Evolutionary conservation across 2,113 vertebrate species (phyloP), one percentile per base, ranked within the genome.

Genomic region (Triplophysa rosa): DNA sequence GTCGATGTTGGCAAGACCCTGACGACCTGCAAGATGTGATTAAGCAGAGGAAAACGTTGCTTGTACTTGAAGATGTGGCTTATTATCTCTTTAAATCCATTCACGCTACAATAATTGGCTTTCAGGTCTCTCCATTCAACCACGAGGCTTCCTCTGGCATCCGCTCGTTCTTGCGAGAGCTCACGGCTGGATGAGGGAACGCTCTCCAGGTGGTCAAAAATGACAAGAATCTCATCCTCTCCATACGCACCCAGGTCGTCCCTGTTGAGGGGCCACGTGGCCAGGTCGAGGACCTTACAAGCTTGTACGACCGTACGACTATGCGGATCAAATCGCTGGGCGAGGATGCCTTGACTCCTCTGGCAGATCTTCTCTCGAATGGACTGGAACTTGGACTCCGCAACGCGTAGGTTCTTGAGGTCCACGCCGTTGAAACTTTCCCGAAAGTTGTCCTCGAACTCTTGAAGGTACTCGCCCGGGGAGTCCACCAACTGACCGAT

Each of bases 331-430:
- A 97, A 93, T 76, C 96, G 91, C 86, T 99, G 97, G 8, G 94
- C 93, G 68, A 99, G 88, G 83, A 97, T 95, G 72, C 94, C 92
- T 77, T 97, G 96, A 56, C 95, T 96, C 86, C 94, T 94, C 91
- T 94, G 95, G 88, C 97, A 99, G 87, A 99, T 98, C 90, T 99
- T 99, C 83, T 99, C 96, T 81, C 96, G 90, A 84, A 99, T 98
- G 0, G 96, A 96, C 90, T 99, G 96, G 86, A 99, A 99, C 90
- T 99, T 98, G 82, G 97, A 96, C 84, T 99, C 97, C 0, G 97
- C 97, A 79, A 98, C 96, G 6, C 95, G 93, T 65, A 99, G 88
- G 86, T 99, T 98, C 89, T 98, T 97, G 82, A 96, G 89, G 19
- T 95, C 93, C 0, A 98, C 93, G 0, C 97, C 97, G 0, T 99